phyloP scores from a whole-genome alignment of 2,113 vertebrate species.

The Labeo rohita region DNA sequence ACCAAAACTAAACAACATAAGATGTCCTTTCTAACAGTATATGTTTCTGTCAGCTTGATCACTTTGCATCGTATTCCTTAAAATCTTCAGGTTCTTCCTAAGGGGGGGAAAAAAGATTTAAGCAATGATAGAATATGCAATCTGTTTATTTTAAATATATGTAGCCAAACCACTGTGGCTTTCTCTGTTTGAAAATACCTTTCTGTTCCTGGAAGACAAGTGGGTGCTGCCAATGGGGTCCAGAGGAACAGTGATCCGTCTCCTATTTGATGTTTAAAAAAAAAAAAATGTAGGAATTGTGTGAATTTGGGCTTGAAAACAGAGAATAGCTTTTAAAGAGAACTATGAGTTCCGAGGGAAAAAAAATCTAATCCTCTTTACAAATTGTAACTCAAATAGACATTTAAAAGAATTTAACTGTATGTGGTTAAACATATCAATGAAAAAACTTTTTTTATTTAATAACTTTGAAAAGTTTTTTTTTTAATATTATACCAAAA shows the following conservation, averaged over 20 bases:
- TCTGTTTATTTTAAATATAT: not conserved
- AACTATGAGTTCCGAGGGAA: not conserved
- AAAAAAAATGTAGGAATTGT: not conserved
- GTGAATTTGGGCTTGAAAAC: not conserved
- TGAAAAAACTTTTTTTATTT: not conserved
- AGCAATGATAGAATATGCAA: not conserved
- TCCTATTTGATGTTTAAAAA: constrained; percentile 57
- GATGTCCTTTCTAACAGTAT: not conserved
- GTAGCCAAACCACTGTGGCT: not conserved
- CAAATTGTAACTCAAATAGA: not conserved
- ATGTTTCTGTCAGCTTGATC: not conserved
- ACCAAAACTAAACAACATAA: too few relatives aligned
- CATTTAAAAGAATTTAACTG: not conserved
- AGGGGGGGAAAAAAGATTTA: constrained; percentile 8
- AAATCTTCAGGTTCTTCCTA: constrained; percentile 66
- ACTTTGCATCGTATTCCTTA: constrained; percentile 53
- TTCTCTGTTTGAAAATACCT: constrained; percentile 58
- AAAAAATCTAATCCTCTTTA: not conserved
- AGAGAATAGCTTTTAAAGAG: not conserved
- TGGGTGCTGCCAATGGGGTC: constrained; percentile 72
- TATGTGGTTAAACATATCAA: too few relatives aligned
- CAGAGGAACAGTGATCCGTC: constrained; percentile 68
- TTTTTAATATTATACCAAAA: not conserved
- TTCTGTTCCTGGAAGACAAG: constrained; percentile 59
- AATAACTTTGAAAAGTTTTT: not conserved